phyloP scores from a whole-genome alignment of 2,888 invertebrate species.

The Lamproptera curius region DNA sequence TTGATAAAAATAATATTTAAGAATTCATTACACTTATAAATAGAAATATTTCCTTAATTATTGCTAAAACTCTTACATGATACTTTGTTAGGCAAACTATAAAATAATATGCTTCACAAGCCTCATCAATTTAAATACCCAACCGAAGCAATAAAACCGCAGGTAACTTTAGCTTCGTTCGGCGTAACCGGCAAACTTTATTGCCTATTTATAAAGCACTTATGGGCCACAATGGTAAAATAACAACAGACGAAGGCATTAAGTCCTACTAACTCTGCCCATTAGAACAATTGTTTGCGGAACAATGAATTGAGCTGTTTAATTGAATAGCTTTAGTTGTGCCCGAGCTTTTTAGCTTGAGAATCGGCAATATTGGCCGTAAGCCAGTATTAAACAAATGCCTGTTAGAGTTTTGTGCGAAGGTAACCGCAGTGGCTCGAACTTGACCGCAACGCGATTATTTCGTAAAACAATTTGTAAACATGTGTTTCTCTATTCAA shows the following conservation, averaged over 20 bases:
- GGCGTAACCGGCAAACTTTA: not conserved
- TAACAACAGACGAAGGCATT: slow-evolving; percentile 11
- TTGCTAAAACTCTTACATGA: too few relatives aligned
- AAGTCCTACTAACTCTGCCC: slow-evolving; percentile 8
- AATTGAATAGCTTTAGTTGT: slow-evolving; percentile 12
- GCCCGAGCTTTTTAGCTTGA: not conserved
- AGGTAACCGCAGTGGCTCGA: too few relatives aligned
- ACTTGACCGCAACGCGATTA: too few relatives aligned
- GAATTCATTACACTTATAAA: too few relatives aligned
- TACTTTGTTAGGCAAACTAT: too few relatives aligned
- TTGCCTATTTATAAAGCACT: slow-evolving; percentile 5
- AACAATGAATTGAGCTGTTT: slow-evolving; percentile 18
- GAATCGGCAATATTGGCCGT: not conserved
- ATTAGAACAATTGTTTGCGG: slow-evolving; percentile 13
- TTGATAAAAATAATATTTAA: too few relatives aligned
- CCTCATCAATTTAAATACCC: too few relatives aligned
- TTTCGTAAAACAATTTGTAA: too few relatives aligned
- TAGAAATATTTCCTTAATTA: too few relatives aligned
- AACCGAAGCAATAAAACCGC: too few relatives aligned
- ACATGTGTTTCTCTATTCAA: too few relatives aligned
- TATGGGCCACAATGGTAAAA: slow-evolving; percentile 9
- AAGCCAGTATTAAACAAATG: not conserved
- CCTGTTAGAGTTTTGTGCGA: not conserved
- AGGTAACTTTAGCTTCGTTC: not conserved
- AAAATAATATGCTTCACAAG: too few relatives aligned